Base-by-base conservation (phyloP, 2,888 invertebrate species). In the Pollenia griseotomentosa region DNA sequence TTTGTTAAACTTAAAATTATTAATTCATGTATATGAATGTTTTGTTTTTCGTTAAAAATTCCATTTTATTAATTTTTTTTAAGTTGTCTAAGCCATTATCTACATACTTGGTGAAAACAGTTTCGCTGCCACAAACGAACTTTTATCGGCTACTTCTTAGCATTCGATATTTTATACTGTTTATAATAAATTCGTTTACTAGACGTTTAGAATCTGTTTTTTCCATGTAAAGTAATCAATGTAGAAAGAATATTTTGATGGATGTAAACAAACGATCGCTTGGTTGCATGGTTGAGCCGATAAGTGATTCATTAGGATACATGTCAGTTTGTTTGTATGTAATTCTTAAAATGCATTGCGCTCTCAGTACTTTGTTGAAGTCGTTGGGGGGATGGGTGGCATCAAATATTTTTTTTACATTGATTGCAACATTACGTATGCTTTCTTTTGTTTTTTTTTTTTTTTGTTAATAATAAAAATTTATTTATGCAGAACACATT, bases 1-100 rank as follows among this genome's bases (percentile, higher is more conserved):
- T 89, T 88, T 88, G 89, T 89, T 89, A 81, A 90, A 89, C 89
- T 90, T 89, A 90, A 89, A 88, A 85, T 89, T 83, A 51, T 71
- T 59, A 57, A 68, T 59, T 82, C 63, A 70, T 74, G 71, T 73
- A 81, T 73, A 66, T 82, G 77, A 78, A 81, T 83, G 46, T 77
- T 68, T 78, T 79, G 5, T 63, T 77, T 70, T 74, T 70, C 11
- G 83, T 73, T 79, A 55, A 82, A 82, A 87, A 84, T 84, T 88
- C 81, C 70, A 59, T 88, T 88, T 87, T 85, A 68, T 81, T 51
- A 61, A 74, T 88, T 80, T 81, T 55, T 10, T 74, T 23, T 87
- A 80, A 85, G 74, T 83, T 85, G 33, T 33, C 33, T 6, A 33
- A 33, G 5, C 33, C 33, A 33, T 33, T 6, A 33, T 33, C 33